Evolutionary conservation across 2,888 invertebrate species (phyloP).

Genomic region (Dryadula phaetusa): DNA sequence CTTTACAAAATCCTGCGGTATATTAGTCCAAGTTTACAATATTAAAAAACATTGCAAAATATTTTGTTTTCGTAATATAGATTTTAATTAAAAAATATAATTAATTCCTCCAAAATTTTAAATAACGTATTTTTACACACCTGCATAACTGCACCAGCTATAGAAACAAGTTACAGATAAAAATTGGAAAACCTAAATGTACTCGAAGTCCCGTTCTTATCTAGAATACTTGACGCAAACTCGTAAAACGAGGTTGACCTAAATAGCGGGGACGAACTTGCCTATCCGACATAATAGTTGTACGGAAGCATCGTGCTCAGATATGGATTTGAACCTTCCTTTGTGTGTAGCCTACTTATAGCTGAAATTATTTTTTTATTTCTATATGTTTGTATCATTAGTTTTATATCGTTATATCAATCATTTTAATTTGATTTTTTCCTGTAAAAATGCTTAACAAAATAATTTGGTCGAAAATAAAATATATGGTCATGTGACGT

Average conservation of each 20-base stretch:
- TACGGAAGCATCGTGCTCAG: slow-evolving; percentile 38
- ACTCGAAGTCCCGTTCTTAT: slow-evolving; percentile 32
- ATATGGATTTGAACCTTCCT: slow-evolving; percentile 43
- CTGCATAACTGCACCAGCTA: background rate
- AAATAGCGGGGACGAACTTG: slow-evolving; percentile 39
- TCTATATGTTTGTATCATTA: background rate
- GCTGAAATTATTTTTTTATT: slow-evolving; percentile 39
- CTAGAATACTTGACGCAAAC: slow-evolving; percentile 40
- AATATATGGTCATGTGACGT: too few relatives aligned
- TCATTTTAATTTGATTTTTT: background rate
- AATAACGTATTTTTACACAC: background rate
- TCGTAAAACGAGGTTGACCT: slow-evolving; percentile 43
- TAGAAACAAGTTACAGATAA: slow-evolving; percentile 24
- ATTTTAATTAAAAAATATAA: too few relatives aligned
- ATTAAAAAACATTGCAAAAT: background rate
- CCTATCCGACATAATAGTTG: slow-evolving; percentile 39
- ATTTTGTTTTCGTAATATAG: background rate
- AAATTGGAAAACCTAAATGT: slow-evolving; percentile 32
- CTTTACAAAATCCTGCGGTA: background rate
- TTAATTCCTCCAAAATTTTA: background rate
- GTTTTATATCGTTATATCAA: background rate
- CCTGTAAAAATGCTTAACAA: background rate
- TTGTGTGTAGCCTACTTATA: slow-evolving; percentile 40
- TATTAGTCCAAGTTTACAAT: background rate
- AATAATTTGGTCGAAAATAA: too few relatives aligned